phyloP scores from a whole-genome alignment of 2,113 vertebrate genomes.

The Anas platyrhynchos region DNA sequence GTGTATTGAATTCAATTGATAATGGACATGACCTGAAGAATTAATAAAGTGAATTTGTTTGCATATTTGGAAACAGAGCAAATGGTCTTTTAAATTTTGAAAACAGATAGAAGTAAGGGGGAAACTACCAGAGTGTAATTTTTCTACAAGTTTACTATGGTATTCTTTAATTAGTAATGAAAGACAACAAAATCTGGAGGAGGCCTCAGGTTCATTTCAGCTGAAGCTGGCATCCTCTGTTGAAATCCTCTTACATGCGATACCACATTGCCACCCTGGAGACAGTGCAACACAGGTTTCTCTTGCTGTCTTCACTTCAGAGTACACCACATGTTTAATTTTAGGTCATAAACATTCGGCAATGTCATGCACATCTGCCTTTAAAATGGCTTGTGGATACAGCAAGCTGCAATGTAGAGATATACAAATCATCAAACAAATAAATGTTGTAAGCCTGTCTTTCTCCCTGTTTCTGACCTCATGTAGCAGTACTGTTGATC shows the following conservation, averaged over 20 bases:
- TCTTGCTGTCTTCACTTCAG: not conserved
- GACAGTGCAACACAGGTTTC: not conserved
- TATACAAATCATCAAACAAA: rapidly evolving
- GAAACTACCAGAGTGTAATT: not conserved
- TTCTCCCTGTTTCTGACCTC: not conserved
- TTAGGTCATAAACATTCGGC: not conserved
- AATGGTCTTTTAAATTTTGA: not conserved
- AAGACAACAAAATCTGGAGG: not conserved
- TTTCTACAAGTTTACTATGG: not conserved
- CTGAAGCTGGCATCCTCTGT: rapidly evolving
- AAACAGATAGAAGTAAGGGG: not conserved
- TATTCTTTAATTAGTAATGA: not conserved
- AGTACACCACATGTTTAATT: not conserved
- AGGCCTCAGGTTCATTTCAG: not conserved
- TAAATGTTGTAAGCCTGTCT: not conserved
- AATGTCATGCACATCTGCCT: not conserved
- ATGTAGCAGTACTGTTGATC: not conserved
- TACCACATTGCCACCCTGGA: rapidly evolving
- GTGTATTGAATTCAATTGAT: not conserved
- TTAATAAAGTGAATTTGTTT: not conserved
- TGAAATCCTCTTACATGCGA: rapidly evolving
- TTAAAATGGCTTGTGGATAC: not conserved
- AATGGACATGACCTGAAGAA: not conserved
- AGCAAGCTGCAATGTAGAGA: not conserved
- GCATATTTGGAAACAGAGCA: not conserved